A percentile compares a stretch with the other conserved stretches of the same genome.
Evolutionary conservation across 2,888 invertebrate species (phyloP).

Genomic region (Mesoligia furuncula): DNA sequence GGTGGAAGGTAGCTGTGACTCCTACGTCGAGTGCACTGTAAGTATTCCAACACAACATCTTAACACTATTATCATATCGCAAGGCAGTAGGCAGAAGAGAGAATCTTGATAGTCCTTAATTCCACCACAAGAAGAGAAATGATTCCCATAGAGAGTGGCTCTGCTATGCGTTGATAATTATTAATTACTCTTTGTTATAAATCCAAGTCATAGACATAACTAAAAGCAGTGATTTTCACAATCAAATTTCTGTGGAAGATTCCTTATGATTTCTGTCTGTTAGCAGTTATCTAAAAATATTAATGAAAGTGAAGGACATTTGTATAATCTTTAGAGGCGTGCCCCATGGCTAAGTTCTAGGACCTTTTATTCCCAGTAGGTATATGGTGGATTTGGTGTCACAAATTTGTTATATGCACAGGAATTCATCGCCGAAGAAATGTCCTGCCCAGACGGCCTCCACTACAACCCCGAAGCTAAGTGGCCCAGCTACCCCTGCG

Average conservation of each 20-base stretch:
- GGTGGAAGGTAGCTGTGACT: slow-evolving; percentile 92
- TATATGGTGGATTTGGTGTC: background rate
- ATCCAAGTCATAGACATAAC: background rate
- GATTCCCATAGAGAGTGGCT: background rate
- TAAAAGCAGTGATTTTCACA: background rate
- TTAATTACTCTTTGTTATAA: background rate
- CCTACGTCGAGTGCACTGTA: slow-evolving; percentile 92
- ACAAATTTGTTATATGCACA: slow-evolving; percentile 40
- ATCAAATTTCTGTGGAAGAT: background rate
- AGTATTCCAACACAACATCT: slow-evolving; percentile 85
- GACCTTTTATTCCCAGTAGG: background rate
- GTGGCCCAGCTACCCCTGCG: slow-evolving; percentile 93
- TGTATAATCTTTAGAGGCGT: background rate
- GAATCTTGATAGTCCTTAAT: background rate
- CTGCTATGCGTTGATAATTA: background rate
- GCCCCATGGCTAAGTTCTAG: background rate
- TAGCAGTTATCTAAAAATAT: background rate
- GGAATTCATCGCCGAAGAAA: slow-evolving; percentile 92
- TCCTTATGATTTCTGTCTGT: background rate
- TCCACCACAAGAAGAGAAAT: background rate
- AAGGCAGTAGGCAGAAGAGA: background rate
- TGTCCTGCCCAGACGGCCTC: slow-evolving; percentile 94
- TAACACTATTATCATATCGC: no score
- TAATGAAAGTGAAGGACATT: background rate
- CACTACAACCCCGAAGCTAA: slow-evolving; percentile 92